A percentile compares a stretch with the other conserved stretches of the same genome.
These are phyloP conservation scores for Drosophila putrida DNA, from an alignment of 2,888 invertebrate species.

Conservation along the genomic window DNA sequence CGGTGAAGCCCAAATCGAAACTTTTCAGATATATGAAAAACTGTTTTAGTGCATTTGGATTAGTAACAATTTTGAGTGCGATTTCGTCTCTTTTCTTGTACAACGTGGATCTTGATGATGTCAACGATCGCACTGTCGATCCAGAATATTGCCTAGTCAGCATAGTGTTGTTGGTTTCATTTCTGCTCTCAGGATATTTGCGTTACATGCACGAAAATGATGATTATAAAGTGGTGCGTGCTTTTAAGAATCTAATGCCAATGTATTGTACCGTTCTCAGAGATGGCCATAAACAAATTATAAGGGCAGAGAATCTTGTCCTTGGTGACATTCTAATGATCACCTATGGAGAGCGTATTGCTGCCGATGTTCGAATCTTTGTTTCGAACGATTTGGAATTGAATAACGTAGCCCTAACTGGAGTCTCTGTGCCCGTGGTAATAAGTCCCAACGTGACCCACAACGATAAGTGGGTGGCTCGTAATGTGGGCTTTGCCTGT, in stretches of 20 bases:
- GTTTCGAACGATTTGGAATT: slow-evolving; percentile 35
- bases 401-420: slow-evolving; percentile 62
- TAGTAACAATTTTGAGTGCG: neutral
- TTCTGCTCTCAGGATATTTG: slow-evolving; percentile 33
- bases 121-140: neutral
- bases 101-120: neutral
- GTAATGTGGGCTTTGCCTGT: slow-evolving; percentile 64
- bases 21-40: neutral
- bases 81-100: slow-evolving; percentile 24
- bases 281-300: slow-evolving; percentile 39
- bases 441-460: slow-evolving; percentile 32
- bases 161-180: slow-evolving; percentile 6
- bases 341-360: slow-evolving; percentile 52
- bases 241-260: slow-evolving; percentile 52
- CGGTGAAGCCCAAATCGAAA: neutral
- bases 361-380: slow-evolving; percentile 63
- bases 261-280: slow-evolving; percentile 64
- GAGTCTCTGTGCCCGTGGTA: slow-evolving; percentile 39
- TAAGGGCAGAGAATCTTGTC: slow-evolving; percentile 48
- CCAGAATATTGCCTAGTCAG: slow-evolving; percentile 19
- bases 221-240: slow-evolving; percentile 22
- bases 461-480: slow-evolving; percentile 41
- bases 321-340: slow-evolving; percentile 56
- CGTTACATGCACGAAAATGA: slow-evolving; percentile 39
- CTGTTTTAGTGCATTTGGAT: slow-evolving; percentile 30